phyloP scores from a whole-genome alignment of 2,113 vertebrate genomes.

The Fregetta grallaria region DNA sequence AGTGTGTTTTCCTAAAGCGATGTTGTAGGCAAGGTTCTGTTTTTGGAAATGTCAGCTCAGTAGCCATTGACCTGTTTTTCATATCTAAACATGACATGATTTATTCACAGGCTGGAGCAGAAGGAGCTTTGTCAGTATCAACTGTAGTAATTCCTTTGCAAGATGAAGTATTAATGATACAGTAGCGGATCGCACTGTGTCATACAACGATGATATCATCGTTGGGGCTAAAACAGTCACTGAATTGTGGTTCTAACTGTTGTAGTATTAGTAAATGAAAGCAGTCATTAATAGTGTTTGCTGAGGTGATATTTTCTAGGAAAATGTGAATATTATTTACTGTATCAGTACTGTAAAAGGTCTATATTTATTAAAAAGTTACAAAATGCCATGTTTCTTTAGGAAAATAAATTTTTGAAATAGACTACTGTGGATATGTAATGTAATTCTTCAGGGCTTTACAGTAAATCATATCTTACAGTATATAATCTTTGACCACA shows the following conservation, averaged over 20 bases:
- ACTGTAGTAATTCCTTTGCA: not conserved
- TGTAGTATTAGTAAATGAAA: not conserved
- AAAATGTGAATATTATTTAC: not conserved
- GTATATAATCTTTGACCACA: not conserved
- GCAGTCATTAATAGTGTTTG: not conserved
- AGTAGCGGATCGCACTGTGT: not conserved
- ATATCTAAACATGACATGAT: not conserved
- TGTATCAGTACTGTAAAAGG: not conserved
- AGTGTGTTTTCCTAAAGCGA: not conserved
- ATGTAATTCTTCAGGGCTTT: not conserved
- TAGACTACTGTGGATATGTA: not conserved
- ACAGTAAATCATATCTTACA: not conserved
- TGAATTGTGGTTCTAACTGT: not conserved
- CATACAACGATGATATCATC: not conserved
- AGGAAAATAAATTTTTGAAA: not conserved
- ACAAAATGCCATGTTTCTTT: not conserved
- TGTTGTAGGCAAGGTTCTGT: not conserved
- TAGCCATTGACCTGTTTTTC: not conserved
- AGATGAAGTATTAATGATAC: not conserved
- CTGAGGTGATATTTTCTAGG: not conserved
- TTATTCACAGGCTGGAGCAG: not conserved
- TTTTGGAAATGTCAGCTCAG: not conserved
- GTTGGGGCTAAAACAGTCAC: not conserved
- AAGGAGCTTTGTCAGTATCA: not conserved
- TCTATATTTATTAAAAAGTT: not conserved